These are phyloP conservation scores for Lepidurus apus DNA, from an alignment of 1,140 invertebrate genomes.

Conservation along the genomic window DNA sequence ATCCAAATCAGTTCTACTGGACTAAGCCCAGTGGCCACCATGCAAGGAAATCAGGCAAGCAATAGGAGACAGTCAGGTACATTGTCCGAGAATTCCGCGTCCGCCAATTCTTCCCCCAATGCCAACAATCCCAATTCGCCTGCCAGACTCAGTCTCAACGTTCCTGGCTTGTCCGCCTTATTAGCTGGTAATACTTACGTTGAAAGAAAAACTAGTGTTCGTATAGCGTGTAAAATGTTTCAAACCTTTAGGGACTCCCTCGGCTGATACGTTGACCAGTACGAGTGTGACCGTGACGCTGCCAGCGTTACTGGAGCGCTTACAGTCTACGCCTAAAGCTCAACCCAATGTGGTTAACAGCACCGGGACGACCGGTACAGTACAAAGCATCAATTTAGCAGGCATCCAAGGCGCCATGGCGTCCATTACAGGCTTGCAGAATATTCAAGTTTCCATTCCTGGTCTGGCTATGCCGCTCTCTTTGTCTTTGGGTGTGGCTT, in stretches of 20 bases:
- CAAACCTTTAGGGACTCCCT: conserved; percentile 49
- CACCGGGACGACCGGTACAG: conserved; percentile 46
- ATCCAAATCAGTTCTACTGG: background rate
- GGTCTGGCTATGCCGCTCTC: conserved; percentile 71
- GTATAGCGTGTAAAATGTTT: background rate
- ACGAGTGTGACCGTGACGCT: conserved; percentile 43
- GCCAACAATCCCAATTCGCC: conserved; percentile 39
- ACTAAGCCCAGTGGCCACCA: background rate
- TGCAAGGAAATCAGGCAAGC: background rate
- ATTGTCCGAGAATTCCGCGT: conserved; percentile 26
- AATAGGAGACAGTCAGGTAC: conserved; percentile 29
- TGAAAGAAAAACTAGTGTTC: background rate
- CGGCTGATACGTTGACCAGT: conserved; percentile 51
- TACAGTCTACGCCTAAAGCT: conserved; percentile 40
- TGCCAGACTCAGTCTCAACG: conserved; percentile 48
- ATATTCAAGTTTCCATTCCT: conserved; percentile 70
- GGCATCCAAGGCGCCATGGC: conserved; percentile 62
- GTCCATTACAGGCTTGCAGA: conserved; percentile 64
- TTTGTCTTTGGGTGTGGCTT: conserved; percentile 62
- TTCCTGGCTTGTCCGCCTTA: conserved; percentile 51
- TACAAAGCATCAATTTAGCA: conserved; percentile 69
- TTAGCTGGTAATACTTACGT: conserved; percentile 44
- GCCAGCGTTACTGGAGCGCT: conserved; percentile 50
- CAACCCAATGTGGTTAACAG: conserved; percentile 38
- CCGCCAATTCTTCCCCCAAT: conserved; percentile 34